Evolutionary conservation across 2,888 invertebrate species (phyloP), one percentile per base, ranked within the genome.

Genomic region (Rhingia campestris): DNA sequence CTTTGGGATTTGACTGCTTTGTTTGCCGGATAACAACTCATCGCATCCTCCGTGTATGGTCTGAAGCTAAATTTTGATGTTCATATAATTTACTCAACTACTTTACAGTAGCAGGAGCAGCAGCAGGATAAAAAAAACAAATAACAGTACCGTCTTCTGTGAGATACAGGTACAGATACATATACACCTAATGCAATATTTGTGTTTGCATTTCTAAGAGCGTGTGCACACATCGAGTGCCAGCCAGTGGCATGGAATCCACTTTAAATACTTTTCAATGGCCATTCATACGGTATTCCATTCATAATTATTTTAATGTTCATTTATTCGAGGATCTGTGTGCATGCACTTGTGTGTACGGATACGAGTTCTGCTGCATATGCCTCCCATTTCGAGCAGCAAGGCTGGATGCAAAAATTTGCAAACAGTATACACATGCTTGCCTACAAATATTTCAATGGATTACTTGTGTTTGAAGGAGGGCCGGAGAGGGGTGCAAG

Each of bases 271-370:
- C 66, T 66, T 66, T 59, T 73, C 72, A 79, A 79, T 79, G 58
- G 79, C 64, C 64, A 66, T 79, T 73, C 72, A 66, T 73, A 53
- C 66, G 53, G 73, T 72, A 73, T 59, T 51, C 59, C 59, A 79
- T 73, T 79, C 72, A 73, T 79, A 79, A 77, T 77, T 70, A 77
- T 63, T 70, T 63, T 70, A 76, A 77, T 72, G 64, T 64, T 72
- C 64, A 73, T 58, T 73, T 79, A 66, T 59, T 79, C 43, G 43
- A 77, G 58, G 70, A 61, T 49, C 33, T 33, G 6, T n/a, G 12
- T 33, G 56, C 37, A 30, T 66, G 56, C 33, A 45, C 59, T 76
- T 35, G 41, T 10, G 30, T 22, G 22, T 22, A 22, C 22, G 22
- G 1, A 22, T 22, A 22, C 1, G 22, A 22, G 22, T 22, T 2